These are phyloP conservation scores for Enteromius anoplus DNA, from an alignment of 2,797 vertebrate species.

Conservation along the genomic window DNA sequence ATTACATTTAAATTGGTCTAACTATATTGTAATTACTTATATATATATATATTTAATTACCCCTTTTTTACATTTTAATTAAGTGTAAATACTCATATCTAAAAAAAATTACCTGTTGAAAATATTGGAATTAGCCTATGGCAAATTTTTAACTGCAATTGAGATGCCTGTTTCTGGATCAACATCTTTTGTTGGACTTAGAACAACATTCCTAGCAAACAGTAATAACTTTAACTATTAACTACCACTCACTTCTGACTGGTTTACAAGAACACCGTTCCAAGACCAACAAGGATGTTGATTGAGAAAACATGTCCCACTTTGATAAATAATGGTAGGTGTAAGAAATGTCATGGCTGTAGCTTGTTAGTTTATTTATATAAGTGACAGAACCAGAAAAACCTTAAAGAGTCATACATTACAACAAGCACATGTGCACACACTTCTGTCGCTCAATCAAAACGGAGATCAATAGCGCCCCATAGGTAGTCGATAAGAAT, in stretches of 20 bases:
- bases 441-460: not conserved
- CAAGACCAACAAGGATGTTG: slow-evolving; percentile 28
- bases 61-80: not conserved
- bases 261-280: slow-evolving; percentile 10
- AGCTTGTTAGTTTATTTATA: not conserved
- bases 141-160: not conserved
- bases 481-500: slow-evolving; percentile 91
- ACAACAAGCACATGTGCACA: not conserved
- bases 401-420: slow-evolving; percentile 6
- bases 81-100: not conserved
- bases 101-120: not conserved
- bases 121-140: not conserved
- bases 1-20: not conserved
- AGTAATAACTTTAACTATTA: not conserved
- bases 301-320: not conserved
- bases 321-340: not conserved
- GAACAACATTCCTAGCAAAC: slow-evolving; percentile 11
- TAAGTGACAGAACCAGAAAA: slow-evolving; percentile 2
- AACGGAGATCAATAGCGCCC: slow-evolving; percentile 85
- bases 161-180: not conserved
- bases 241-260: not conserved
- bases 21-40: not conserved
- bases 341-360: not conserved
- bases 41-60: too few relatives aligned
- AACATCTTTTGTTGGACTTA: slow-evolving; percentile 8